Conservation (phyloP, 2,888 invertebrate species). For the Graphium colonna region DNA sequence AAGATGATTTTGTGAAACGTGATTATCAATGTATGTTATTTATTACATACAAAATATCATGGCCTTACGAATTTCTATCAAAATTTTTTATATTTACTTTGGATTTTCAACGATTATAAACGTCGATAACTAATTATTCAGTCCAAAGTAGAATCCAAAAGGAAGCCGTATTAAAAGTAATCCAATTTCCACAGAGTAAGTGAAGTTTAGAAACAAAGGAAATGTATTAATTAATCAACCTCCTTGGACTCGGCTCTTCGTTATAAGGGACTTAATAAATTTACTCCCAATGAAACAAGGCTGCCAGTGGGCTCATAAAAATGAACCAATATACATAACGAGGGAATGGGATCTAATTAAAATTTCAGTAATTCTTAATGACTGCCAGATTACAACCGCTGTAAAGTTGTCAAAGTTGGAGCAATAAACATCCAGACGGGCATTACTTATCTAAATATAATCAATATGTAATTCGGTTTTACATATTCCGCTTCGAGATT, state of each 20-base stretch:
- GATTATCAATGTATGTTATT: no score
- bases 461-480: not conserved
- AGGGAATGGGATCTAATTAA: slow-evolving; percentile 35
- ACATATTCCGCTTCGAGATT: not conserved
- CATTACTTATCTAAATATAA: slow-evolving; percentile 3
- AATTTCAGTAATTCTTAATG: slow-evolving; percentile 30
- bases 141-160: not conserved
- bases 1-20: no score
- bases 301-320: slow-evolving; percentile 13
- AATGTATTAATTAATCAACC: slow-evolving; percentile 9
- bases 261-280: slow-evolving; percentile 15
- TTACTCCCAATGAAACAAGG: slow-evolving; percentile 13
- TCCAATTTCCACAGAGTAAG: slow-evolving; percentile 17
- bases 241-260: not conserved
- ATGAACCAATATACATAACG: slow-evolving; percentile 29
- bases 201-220: not conserved
- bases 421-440: slow-evolving; percentile 4
- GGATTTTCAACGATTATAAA: not conserved
- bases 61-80: no score
- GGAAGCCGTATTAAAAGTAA: slow-evolving; percentile 21
- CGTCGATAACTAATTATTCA: not conserved
- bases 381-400: slow-evolving; percentile 26
- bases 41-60: no score
- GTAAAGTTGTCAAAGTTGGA: slow-evolving; percentile 30
- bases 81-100: no score